Evolutionary conservation across 1,140 invertebrate species (phyloP), one percentile per base, ranked within the genome.

Genomic region (Drosophila nebulosa): DNA sequence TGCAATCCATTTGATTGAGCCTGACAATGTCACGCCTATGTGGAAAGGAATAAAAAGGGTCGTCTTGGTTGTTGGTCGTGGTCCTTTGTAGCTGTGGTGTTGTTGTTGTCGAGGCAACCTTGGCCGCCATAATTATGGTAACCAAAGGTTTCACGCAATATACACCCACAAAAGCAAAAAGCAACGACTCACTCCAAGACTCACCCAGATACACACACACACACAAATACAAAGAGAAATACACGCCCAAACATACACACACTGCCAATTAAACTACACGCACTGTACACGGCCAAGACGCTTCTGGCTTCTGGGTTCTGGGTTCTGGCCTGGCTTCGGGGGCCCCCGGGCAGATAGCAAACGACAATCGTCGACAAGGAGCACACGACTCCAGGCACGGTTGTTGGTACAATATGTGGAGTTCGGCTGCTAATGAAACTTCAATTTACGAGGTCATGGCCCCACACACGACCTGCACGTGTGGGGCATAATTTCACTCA

Each of bases 101-200:
- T 36, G 50, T 30, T 66, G 55, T 63, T 35, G 58, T 42, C 53
- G 61, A 66, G 55, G 35, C 60, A 75, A 88, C 83, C 83, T 88
- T 88, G 83, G 75, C 78, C 84, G 75, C 71, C 84, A 88, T 88
- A 88, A 88, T 88, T 88, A 88, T 89, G 84, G 83, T 89, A 88
- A 88, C 81, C 79, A 78, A 85, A 86, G 81, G 78, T 85, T 85
- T 75, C 78, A 80, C 74, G 85, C 74, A 74, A 88, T 74, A 66
- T 75, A 88, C 81, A 73, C 81, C 66, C 81, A 74, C 65, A 74
- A 56, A 64, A 6, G 30, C 26, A 58, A 32, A 24, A 53, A 67
- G 53, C 35, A 55, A 12, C 30, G 30, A 12, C 9, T 12, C 30
- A 32, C 30, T 32, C 51, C 36, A 70, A 69, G 57, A 36, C 42